Conservation (phyloP, 35 echinoderm and acorn worm species). For the Ophiothrix spiculata region DNA sequence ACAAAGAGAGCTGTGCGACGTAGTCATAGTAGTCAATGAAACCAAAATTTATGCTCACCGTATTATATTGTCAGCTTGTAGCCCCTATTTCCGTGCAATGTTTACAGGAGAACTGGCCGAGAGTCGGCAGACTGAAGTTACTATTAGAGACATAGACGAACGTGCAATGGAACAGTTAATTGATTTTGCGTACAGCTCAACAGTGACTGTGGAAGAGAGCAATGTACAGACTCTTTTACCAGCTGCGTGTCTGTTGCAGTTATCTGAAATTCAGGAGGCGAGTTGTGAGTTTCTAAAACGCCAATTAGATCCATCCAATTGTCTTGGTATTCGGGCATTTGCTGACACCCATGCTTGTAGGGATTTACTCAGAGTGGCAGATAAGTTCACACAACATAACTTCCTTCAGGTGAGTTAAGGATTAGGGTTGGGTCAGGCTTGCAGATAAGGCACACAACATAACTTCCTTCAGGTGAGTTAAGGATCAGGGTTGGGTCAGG, state of each 20-base stretch:
- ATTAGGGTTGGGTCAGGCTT: too few species aligned
- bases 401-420: slow-evolving; percentile 90
- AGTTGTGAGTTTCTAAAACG: slow-evolving; percentile 95
- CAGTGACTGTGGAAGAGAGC: slow-evolving; percentile 80
- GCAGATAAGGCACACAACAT: too few species aligned
- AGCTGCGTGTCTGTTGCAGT: slow-evolving; percentile 81
- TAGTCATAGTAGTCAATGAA: slow-evolving; percentile 78
- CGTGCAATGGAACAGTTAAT: slow-evolving; percentile 85
- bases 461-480: too few species aligned
- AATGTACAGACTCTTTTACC: slow-evolving; percentile 96
- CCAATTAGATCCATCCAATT: slow-evolving; percentile 90
- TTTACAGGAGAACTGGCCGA: slow-evolving; percentile 96
- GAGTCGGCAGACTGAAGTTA: slow-evolving; percentile 94
- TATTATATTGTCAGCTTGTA: slow-evolving; percentile 95
- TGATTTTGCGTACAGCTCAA: slow-evolving; percentile 97
- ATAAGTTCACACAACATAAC: slow-evolving; percentile 96
- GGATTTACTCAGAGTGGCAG: slow-evolving; percentile 85
- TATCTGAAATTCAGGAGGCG: slow-evolving; percentile 94
- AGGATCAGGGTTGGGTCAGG: too few species aligned
- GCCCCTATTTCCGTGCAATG: slow-evolving; percentile 98
- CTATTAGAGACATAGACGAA: slow-evolving; percentile 95
- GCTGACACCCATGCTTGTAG: slow-evolving; percentile 88
- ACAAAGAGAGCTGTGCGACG: slow-evolving; percentile 96
- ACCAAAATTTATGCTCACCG: slow-evolving; percentile 95
- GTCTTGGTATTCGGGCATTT: slow-evolving; percentile 95